Evolutionary conservation across 2,888 invertebrate genomes (phyloP), one percentile per base, ranked within the genome.

Genomic region (Stenotaenia linearis): DNA sequence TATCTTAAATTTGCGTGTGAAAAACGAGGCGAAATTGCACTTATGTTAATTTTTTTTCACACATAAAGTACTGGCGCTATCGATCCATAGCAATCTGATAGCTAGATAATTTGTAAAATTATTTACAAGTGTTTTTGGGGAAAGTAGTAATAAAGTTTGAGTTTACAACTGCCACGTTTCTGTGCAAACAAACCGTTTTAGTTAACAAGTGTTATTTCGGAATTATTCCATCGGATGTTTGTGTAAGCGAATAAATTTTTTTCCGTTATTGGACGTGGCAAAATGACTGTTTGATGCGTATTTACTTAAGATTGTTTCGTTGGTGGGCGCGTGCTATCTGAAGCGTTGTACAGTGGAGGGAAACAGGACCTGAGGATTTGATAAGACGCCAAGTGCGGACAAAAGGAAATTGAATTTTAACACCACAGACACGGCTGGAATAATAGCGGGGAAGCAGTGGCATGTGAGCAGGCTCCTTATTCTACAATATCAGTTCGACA

Each of bases 391-490:
- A 79, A 75, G 74, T 79, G 79, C 79, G 79, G 79, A 79, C 79
- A 79, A 79, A 79, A 75, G 79, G 79, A 79, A 79, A 79, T 79
- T 79, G 79, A 79, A 79, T 79, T 79, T 79, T 79, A 79, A 79
- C 79, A 79, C 79, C 79, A 75, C 79, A 40, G 79, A 79, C 79
- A 79, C 79, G 74, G 28, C 25, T 69, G 79, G 79, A 79, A 79
- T 79, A 79, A 79, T 69, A 25, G 40, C 40, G 77, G 77, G 77
- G 77, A 40, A 40, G 77, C 45, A 40, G 77, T 30, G 77, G 78
- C 56, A 78, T 61, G 32, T 56, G 32, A 30, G 56, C 56, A 32
- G 76, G 76, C 35, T 28, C 77, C 45, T 77, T 77, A 77, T 40
- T 77, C 50, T 35, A 77, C 37, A 77, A 77, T 77, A 77, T 77